Evolutionary conservation across 1,140 invertebrate genomes (phyloP), one percentile per base, ranked within the genome.

Genomic region (Manduca sexta): DNA sequence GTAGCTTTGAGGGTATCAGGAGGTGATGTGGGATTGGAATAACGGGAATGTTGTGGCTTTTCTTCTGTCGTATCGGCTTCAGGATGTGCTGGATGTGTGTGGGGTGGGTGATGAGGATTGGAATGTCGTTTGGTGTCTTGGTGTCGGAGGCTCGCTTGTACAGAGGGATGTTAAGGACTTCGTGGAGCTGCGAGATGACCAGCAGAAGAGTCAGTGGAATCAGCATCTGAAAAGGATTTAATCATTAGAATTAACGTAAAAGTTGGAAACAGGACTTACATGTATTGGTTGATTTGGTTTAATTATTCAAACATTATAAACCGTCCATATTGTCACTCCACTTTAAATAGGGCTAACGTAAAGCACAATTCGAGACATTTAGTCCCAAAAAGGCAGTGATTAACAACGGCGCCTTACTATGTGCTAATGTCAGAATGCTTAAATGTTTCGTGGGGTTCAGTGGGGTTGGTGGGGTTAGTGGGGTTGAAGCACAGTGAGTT

Each of bases 41-140:
- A 0, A 80, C 77, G 29, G 63, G 64, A 38, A 74, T 49, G 31
- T 52, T 74, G 11, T 57, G 61, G 0, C 61, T 62, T 35, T 79
- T 77, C 30, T 74, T 72, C 29, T 74, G 63, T 14, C 77, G 62
- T 2, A 17, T 29, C 7, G 38, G 17, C 14, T 60, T 49, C 18
- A 33, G 30, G 11, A 56, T 33, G 6, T 13, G 17, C 40, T 21
- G 11, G 30, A 26, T 26, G 31, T 13, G 30, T 12, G 44, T 14
- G 2, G 43, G 40, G 6, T 46, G 45, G 0, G 47, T 37, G 11
- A 48, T 38, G 8, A 44, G 37, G n/a, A 52, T 18, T 0, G 54
- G 40, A 8, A 49, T 16, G 12, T 42, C 37, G 39, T 47, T 43
- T 10, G 14, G 7, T 3, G 37, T 31, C 8, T 26, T 26, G 21